Base-by-base conservation (phyloP, 2,888 invertebrate genomes). In the Mythimna impura region DNA sequence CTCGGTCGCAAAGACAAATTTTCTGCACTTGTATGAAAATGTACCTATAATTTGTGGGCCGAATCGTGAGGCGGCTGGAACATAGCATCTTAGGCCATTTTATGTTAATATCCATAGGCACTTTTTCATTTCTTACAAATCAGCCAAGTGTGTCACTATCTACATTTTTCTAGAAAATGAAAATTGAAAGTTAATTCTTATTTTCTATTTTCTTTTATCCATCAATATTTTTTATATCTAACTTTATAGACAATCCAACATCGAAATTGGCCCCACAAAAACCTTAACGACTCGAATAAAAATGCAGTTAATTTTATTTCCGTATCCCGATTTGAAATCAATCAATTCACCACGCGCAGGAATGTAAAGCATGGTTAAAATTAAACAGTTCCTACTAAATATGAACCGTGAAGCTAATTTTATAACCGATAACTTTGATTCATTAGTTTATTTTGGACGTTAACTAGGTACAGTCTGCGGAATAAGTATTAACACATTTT, bases 291-390 rank as follows among this genome's bases (percentile, higher is more conserved):
- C 14, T 2, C n/a, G 1, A 78, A 62, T 47, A 22, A 58, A 47
- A 66, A 17, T 17, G 12, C 10, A 36, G 12, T 10, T 50, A 8
- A 20, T 30, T 25, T 58, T 54, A 70, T 60, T 65, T 54, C 20
- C 22, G 60, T 43, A 69, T 34, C 43, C 8, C 43, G 54, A 80
- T 83, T 67, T 63, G 43, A 75, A 75, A 60, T 62, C 55, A 55
- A 83, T 83, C 83, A 67, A 58, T 83, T 80, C 55, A 81, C 81
- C 55, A 75, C 76, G 60, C 58, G n/a, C 40, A 14, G 25, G 70
- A 80, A 83, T 76, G 60, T 70, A 80, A 75, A 80, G 22, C 81
- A 64, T 30, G 36, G 76, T 75, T 83, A 80, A 74, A 83, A 80
- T 80, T 83, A 83, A 62, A 75, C 76, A 10, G 47, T 62, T 57